Evolutionary conservation across 2,113 vertebrate species (phyloP).

Genomic region (Ctenodactylus gundi): DNA sequence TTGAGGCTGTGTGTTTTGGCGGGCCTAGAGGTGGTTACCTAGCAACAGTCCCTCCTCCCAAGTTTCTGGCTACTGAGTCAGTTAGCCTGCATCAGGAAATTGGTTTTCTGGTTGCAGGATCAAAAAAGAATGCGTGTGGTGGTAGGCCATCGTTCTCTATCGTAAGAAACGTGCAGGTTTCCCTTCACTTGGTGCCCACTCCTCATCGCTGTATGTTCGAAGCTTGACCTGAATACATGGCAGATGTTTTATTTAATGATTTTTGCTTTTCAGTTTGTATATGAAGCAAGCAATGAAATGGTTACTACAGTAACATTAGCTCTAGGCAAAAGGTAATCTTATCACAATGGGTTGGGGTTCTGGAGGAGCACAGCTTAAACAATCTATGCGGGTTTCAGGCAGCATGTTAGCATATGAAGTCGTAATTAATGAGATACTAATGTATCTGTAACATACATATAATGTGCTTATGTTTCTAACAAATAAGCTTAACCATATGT

Average conservation of each 20-base stretch:
- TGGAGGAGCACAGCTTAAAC: background rate
- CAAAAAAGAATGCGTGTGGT: slow-evolving; percentile 47
- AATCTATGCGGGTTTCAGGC: background rate
- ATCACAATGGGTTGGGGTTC: background rate
- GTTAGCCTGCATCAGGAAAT: slow-evolving; percentile 53
- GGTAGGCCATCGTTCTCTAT: slow-evolving; percentile 46
- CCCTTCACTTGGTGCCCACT: background rate
- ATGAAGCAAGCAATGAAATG: slow-evolving; percentile 57
- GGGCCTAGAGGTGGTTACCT: slow-evolving; percentile 76
- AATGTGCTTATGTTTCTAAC: slow-evolving; percentile 44
- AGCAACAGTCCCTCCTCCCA: slow-evolving; percentile 81
- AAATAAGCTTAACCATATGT: slow-evolving; percentile 47
- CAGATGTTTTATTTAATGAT: slow-evolving; percentile 34
- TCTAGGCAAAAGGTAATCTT: background rate
- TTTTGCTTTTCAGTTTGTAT: slow-evolving; percentile 55
- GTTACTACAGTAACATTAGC: slow-evolving; percentile 9
- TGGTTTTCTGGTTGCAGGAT: slow-evolving; percentile 71
- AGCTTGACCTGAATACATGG: slow-evolving; percentile 32
- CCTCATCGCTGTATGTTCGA: background rate
- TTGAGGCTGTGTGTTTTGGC: slow-evolving; percentile 67
- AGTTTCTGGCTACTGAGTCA: slow-evolving; percentile 35
- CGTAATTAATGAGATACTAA: slow-evolving; percentile 34
- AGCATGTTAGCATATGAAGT: slow-evolving; percentile 26
- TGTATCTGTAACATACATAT: slow-evolving; percentile 30
- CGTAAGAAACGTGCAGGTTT: slow-evolving; percentile 15